Base-by-base conservation (phyloP, 2,888 invertebrate genomes). In the Salpingus planirostris region DNA sequence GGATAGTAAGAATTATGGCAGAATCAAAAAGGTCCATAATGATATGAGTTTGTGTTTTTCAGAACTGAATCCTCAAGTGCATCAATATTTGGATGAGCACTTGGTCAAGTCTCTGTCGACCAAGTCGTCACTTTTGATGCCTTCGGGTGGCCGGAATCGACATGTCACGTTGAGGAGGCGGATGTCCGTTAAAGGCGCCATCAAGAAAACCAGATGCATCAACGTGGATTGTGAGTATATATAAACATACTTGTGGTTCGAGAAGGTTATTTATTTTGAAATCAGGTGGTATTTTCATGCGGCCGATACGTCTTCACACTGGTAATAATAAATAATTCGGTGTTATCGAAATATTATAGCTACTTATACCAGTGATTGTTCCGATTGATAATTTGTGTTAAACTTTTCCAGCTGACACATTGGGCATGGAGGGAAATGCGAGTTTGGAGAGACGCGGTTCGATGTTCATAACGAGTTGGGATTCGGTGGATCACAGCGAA, bases 201-300 rank as follows among this genome's bases (percentile, higher is more conserved):
- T 95, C 37, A 87, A 88, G 65, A 86, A 93, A 60, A 93, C 93
- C 0, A 71, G 93, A 45, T 91, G 92, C 7, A 95, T 95, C 42
- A 89, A 89, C 55, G 83, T 91, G 4, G 91, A 87, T 61, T 80
- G 87, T 87, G 65, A 74, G 82, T 75, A 40, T 33, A 10, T n/a
- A n/a, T n/a, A n/a, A n/a, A n/a, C n/a, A n/a, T n/a, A n/a, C n/a
- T n/a, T n/a, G n/a, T 18, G 29, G 28, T 27, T 27, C 11, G 2
- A 13, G 15, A 11, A 21, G 13, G 21, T 12, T n/a, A 13, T 5
- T 14, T 23, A 23, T 1, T n/a, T 35, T 29, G 13, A 24, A 32
- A 27, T 31, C 11, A 43, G 44, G n/a, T 38, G 39, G 43, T 30
- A 36, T 39, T 47, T 48, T 40, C 40, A 44, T 43, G 46, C 46